Percentiles rank a stretch among this genome's conserved stretches.
Evolutionary conservation across 2,113 vertebrate genomes (phyloP).

Genomic region (Albula goreensis): DNA sequence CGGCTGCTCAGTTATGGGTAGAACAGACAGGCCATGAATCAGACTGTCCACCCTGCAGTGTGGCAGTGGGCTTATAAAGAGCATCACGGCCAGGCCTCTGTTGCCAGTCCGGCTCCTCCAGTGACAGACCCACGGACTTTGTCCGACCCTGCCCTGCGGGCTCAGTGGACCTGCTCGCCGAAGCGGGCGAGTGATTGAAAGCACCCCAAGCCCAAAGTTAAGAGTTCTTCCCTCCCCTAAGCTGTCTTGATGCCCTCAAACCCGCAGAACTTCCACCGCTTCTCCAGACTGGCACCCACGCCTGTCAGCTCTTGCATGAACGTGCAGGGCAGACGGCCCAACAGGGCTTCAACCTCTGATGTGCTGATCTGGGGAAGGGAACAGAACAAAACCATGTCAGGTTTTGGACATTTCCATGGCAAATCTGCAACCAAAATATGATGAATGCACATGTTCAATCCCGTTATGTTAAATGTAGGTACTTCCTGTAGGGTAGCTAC

Average conservation of each 20-base stretch:
- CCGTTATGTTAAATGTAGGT: background rate
- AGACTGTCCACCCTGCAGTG: background rate
- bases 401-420: too few species aligned
- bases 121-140: background rate
- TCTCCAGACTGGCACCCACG: slow-evolving; percentile 92
- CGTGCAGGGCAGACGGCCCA: slow-evolving; percentile 85
- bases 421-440: too few species aligned
- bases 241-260: slow-evolving; percentile 89
- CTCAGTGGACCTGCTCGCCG: background rate
- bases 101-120: background rate
- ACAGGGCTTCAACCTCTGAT: slow-evolving; percentile 83
- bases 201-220: background rate
- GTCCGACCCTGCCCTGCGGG: background rate
- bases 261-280: slow-evolving; percentile 95
- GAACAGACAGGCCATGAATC: background rate
- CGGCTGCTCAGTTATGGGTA: background rate
- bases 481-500: background rate
- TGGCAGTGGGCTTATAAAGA: background rate
- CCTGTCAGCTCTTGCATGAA: slow-evolving; percentile 92
- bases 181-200: background rate
- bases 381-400: background rate
- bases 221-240: slow-evolving; percentile 56
- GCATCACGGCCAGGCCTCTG: too few species aligned
- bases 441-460: too few species aligned
- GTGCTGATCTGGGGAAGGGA: slow-evolving; percentile 78